Percentiles rank a stretch among this genome's conserved stretches.
Evolutionary conservation across 2,113 vertebrate genomes (phyloP).

Genomic region (Zosterops hypoxanthus): DNA sequence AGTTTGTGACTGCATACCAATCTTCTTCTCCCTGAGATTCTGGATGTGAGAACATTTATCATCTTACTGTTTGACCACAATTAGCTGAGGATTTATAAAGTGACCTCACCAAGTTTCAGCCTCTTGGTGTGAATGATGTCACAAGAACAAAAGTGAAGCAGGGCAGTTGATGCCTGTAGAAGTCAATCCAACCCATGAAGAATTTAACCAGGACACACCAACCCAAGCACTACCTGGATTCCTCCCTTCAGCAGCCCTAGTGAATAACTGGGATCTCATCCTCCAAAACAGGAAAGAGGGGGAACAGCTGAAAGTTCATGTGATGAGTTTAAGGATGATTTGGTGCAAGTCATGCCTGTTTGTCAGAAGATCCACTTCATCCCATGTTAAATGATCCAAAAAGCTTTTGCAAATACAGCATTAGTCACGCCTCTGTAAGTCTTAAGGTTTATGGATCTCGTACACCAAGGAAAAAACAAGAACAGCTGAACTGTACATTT

Average conservation of each 20-base stretch:
- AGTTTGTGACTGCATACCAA: not conserved
- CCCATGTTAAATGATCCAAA: not conserved
- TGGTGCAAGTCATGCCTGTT: not conserved
- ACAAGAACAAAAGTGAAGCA: not conserved
- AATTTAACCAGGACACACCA: not conserved
- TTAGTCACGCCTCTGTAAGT: not conserved
- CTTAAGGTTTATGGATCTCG: not conserved
- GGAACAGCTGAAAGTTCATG: not conserved
- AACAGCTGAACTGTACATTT: not conserved
- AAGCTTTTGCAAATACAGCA: not conserved
- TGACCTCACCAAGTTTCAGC: not conserved
- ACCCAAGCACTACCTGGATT: not conserved
- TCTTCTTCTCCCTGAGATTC: not conserved
- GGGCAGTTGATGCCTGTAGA: not conserved
- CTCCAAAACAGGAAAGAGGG: not conserved
- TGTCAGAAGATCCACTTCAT: not conserved
- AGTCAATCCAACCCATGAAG: not conserved
- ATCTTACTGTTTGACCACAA: not conserved
- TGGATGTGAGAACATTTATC: not conserved
- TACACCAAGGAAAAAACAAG: not conserved
- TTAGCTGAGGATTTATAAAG: not conserved
- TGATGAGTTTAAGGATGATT: not conserved
- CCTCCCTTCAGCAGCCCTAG: not conserved
- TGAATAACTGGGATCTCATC: not conserved
- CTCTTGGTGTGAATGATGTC: not conserved